Evolutionary conservation across 2,888 invertebrate genomes (phyloP), one percentile per base, ranked within the genome.

Genomic region (Andrena fulva): DNA sequence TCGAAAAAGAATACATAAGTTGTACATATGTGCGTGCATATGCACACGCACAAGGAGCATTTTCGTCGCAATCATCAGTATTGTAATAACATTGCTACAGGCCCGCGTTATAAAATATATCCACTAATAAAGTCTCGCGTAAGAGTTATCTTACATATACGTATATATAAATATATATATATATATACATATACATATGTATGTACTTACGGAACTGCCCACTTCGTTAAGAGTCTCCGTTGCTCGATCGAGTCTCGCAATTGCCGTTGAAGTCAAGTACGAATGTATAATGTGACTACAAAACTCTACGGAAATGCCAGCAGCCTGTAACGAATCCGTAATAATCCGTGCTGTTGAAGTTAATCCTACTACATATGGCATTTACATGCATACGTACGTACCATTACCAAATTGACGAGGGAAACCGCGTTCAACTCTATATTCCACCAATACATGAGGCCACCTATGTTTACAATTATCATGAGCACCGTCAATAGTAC

Each of bases 221-320:
- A 98, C 98, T 77, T 96, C 95, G 59, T 96, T 95, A 2, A 99
- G 94, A 0, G 98, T 96, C 81, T 97, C 96, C 52, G 95, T 94
- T 0, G 98, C 97, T 89, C 96, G 95, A 69, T 96, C 95, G 3
- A 96, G 93, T 7, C 94, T 92, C n/a, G 91, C 92, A n/a, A 31
- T 75, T 76, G 90, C 86, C 27, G 80, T 92, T 35, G 96, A 96
- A 52, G 95, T 91, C 12, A 95, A 94, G 93, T 96, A 97, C 0
- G 96, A 96, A 87, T 97, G 96, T 0, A 98, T 97, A 56, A 98
- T 97, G 91, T 99, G 99, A 72, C 98, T 97, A 91, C 98, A 98
- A 93, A 99, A 99, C 94, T 99, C 99, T 0, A 99, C 99, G 1
- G 97, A 96, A 89, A 99, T 99, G 87, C 99, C 99, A 54, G 98